Evolutionary conservation across 2,113 vertebrate genomes (phyloP).

Genomic region (Perca flavescens): DNA sequence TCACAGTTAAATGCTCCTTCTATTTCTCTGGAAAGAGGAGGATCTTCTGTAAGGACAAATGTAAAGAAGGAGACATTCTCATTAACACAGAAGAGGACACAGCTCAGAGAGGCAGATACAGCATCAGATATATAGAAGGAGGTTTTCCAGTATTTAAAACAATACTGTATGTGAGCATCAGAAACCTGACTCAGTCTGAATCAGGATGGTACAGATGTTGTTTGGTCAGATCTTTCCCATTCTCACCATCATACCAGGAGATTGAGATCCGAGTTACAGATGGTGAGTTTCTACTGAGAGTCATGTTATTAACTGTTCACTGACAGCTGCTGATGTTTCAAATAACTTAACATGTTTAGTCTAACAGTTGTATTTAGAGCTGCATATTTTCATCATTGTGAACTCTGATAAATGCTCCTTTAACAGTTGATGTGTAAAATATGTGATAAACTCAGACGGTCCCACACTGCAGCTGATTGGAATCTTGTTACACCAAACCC

Average conservation of each 20-base stretch:
- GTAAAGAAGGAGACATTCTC: background rate
- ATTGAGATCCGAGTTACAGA: conserved; percentile 30
- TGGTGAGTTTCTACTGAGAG: conserved; percentile 12
- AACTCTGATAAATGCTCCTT: too few relatives aligned
- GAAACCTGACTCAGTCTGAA: conserved; percentile 20
- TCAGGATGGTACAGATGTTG: conserved; percentile 28
- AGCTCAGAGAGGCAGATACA: background rate
- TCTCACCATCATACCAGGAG: rapidly evolving
- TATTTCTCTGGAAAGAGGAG: rapidly evolving
- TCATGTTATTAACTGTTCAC: too few relatives aligned
- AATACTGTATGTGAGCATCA: conserved; percentile 41
- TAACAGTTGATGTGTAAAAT: too few relatives aligned
- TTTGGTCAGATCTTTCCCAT: background rate
- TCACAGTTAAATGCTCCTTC: background rate
- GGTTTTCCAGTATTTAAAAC: too few relatives aligned
- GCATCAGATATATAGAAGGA: too few relatives aligned
- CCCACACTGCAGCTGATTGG: too few relatives aligned
- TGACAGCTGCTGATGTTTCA: too few relatives aligned
- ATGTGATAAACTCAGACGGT: too few relatives aligned
- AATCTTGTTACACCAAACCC: too few relatives aligned
- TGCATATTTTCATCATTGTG: too few relatives aligned
- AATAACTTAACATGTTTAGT: too few relatives aligned
- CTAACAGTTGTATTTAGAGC: too few relatives aligned
- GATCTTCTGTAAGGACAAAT: background rate
- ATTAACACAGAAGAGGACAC: background rate